phyloP scores from a whole-genome alignment of 2,888 invertebrate species.

The Capitulum mitella region DNA sequence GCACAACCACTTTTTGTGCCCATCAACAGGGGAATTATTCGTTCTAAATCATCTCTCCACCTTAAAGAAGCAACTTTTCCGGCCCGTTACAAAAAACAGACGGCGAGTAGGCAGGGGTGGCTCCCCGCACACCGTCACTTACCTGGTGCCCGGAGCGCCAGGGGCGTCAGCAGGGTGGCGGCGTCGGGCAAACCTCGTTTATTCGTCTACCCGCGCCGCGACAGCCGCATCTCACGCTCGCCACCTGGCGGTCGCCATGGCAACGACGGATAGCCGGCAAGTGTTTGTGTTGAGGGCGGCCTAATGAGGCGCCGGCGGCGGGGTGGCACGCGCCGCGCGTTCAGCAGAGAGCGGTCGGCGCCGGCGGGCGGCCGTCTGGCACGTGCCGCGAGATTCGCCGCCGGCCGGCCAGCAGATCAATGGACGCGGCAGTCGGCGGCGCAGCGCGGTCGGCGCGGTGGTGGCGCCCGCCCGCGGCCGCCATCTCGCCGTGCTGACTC shows the following conservation, averaged over 20 bases:
- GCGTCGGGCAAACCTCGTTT: too few relatives aligned
- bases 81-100: too few relatives aligned
- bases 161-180: too few relatives aligned
- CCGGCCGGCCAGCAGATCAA: background rate
- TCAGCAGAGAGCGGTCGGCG: background rate
- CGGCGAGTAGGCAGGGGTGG: too few relatives aligned
- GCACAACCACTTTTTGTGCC: too few relatives aligned
- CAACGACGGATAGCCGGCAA: background rate
- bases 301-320: background rate
- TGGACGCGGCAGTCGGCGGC: background rate
- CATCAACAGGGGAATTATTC: too few relatives aligned
- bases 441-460: background rate
- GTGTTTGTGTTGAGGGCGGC: background rate
- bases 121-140: too few relatives aligned
- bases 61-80: too few relatives aligned
- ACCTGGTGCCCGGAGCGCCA: too few relatives aligned
- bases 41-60: too few relatives aligned
- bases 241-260: constrained; percentile 7
- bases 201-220: background rate
- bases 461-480: background rate
- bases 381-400: constrained; percentile 1
- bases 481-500: background rate
- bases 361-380: background rate
- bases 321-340: background rate
- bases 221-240: background rate